Evolutionary conservation across 2,113 vertebrate genomes (phyloP).

Genomic region (Podiceps cristatus): DNA sequence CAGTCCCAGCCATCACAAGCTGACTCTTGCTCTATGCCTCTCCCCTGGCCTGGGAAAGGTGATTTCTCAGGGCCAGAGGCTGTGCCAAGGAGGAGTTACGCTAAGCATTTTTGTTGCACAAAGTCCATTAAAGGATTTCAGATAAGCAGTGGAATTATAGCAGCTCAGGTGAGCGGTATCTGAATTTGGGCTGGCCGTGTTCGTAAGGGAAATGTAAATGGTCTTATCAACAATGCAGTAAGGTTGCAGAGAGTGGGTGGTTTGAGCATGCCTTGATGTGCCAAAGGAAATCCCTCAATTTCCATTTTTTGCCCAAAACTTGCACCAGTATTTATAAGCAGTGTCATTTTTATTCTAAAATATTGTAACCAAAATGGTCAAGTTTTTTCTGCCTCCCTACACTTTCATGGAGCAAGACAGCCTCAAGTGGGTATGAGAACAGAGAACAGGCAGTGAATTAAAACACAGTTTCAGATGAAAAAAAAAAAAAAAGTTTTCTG

Average conservation of each 20-base stretch:
- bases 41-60: not conserved
- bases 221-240: not conserved
- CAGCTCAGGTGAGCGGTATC: not conserved
- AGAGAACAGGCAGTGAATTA: not conserved
- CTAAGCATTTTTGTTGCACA: not conserved
- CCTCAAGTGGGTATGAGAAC: not conserved
- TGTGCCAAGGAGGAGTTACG: not conserved
- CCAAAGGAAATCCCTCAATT: not conserved
- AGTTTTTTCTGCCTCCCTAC: not conserved
- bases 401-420: not conserved
- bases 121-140: not conserved
- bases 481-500: conserved; percentile 8
- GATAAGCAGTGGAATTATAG: not conserved
- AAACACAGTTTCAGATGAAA: not conserved
- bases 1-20: not conserved
- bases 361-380: not conserved
- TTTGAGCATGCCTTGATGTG: not conserved
- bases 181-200: not conserved
- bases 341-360: not conserved
- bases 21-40: not conserved
- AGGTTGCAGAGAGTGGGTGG: not conserved
- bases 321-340: not conserved
- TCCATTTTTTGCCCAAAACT: not conserved
- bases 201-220: not conserved
- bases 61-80: not conserved